These are phyloP conservation scores for Lepisosteus osseus DNA, from an alignment of 2,113 vertebrate species.

Conservation along the genomic window DNA sequence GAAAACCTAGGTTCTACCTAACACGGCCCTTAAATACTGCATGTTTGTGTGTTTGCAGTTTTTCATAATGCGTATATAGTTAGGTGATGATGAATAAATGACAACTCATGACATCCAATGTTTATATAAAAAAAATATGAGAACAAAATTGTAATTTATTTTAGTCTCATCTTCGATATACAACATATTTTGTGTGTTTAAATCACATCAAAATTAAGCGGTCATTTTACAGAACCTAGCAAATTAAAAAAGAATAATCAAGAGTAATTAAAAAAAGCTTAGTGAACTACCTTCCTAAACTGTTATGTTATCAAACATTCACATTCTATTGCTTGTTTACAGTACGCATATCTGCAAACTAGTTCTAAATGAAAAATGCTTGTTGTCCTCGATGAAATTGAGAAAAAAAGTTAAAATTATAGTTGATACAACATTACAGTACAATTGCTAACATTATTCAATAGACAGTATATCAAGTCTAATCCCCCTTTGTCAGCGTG, in stretches of 20 bases:
- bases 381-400: slow-evolving; percentile 64
- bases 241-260: slow-evolving; percentile 80
- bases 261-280: slow-evolving; percentile 65
- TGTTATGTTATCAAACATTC: slow-evolving; percentile 77
- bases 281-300: slow-evolving; percentile 65
- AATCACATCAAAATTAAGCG: slow-evolving; percentile 80
- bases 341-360: slow-evolving; percentile 74
- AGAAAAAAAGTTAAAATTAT: slow-evolving; percentile 69
- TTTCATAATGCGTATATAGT: too few relatives aligned
- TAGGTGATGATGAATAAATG: slow-evolving; percentile 31
- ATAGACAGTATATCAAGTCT: slow-evolving; percentile 73
- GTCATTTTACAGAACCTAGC: slow-evolving; percentile 80
- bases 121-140: slow-evolving; percentile 76
- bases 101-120: slow-evolving; percentile 49
- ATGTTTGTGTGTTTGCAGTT: too few relatives aligned
- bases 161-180: slow-evolving; percentile 72
- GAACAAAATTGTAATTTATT: slow-evolving; percentile 84
- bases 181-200: slow-evolving; percentile 70
- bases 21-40: too few relatives aligned
- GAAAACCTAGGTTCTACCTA: too few relatives aligned
- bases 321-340: slow-evolving; percentile 88
- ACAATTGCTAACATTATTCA: slow-evolving; percentile 80
- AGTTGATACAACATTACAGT: slow-evolving; percentile 94
- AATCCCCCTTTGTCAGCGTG: slow-evolving; percentile 67
- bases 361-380: slow-evolving; percentile 69